Conservation (phyloP, 1,140 invertebrate species). For the Colletes gigas region DNA sequence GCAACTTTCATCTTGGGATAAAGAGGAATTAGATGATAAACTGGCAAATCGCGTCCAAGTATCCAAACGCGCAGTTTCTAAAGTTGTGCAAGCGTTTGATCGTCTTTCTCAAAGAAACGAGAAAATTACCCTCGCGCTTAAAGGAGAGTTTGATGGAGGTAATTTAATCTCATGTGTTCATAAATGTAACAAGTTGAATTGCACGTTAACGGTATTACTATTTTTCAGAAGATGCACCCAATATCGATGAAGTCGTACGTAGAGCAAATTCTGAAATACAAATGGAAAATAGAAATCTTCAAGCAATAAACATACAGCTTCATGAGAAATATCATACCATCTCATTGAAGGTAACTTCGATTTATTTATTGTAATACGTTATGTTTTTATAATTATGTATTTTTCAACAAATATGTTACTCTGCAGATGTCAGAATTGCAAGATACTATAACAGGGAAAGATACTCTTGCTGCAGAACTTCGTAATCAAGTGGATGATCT, state of each 20-base stretch:
- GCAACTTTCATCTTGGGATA: slow-evolving; percentile 98
- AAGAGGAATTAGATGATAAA: slow-evolving; percentile 97
- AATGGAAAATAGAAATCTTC: slow-evolving; percentile 94
- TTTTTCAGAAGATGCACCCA: slow-evolving; percentile 84
- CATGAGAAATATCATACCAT: slow-evolving; percentile 97
- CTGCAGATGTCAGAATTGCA: slow-evolving; percentile 92
- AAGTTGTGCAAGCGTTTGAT: slow-evolving; percentile 98
- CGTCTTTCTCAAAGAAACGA: slow-evolving; percentile 95
- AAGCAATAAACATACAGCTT: slow-evolving; percentile 94
- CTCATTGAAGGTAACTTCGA: slow-evolving; percentile 87
- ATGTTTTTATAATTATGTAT: neutral
- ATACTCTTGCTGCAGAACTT: slow-evolving; percentile 96
- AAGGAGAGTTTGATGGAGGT: slow-evolving; percentile 89
- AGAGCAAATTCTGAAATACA: slow-evolving; percentile 93
- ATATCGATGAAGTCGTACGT: slow-evolving; percentile 90
- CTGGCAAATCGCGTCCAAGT: slow-evolving; percentile 96
- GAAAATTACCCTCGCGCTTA: slow-evolving; percentile 93
- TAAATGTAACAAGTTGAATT: neutral
- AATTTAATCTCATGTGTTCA: slow-evolving; percentile 47
- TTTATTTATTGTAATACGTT: slow-evolving; percentile 8
- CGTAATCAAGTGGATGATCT: slow-evolving; percentile 98
- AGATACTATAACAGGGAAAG: slow-evolving; percentile 94
- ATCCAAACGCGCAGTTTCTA: slow-evolving; percentile 95
- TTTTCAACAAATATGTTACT: slow-evolving; percentile 13
- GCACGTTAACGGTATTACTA: slow-evolving; percentile 5